Conservation (phyloP, 92 coral and sea anemone genomes). For the Umimayanthus chanpuru region DNA sequence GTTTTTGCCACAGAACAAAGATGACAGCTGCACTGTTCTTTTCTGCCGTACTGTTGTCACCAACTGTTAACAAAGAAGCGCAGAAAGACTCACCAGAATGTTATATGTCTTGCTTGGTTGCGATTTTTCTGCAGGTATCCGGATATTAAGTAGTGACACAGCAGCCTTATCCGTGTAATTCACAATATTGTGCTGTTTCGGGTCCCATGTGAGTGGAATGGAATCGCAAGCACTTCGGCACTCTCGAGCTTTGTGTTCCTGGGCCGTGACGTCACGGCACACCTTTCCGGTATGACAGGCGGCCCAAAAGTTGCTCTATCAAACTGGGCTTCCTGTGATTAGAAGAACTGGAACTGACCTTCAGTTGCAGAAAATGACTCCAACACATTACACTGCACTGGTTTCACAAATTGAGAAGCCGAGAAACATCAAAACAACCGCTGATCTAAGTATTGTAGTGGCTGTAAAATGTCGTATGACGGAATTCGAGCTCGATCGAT, state of each 20-base stretch:
- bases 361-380: too few species aligned
- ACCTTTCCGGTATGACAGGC: constrained; percentile 45
- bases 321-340: neutral
- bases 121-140: constrained; percentile 36
- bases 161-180: neutral
- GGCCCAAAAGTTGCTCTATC: neutral
- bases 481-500: too few species aligned
- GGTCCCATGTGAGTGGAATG: constrained; percentile 38
- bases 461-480: too few species aligned
- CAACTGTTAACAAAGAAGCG: constrained; percentile 9
- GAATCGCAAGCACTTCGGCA: constrained; percentile 41
- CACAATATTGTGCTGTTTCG: constrained; percentile 1
- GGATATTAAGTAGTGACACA: neutral
- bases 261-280: constrained; percentile 70
- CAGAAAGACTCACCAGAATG: constrained; percentile 32
- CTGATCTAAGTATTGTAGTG: too few species aligned
- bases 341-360: too few species aligned
- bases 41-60: constrained; percentile 2
- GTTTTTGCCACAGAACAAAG: neutral
- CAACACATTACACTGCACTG: too few species aligned
- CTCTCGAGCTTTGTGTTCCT: constrained; percentile 47
- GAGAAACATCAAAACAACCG: too few species aligned
- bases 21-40: constrained; percentile 47
- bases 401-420: too few species aligned
- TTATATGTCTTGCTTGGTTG: neutral